Percentiles rank a stretch among this genome's conserved stretches.
phyloP scores from a whole-genome alignment of 2,888 invertebrate species.

The Philereme vetulata region DNA sequence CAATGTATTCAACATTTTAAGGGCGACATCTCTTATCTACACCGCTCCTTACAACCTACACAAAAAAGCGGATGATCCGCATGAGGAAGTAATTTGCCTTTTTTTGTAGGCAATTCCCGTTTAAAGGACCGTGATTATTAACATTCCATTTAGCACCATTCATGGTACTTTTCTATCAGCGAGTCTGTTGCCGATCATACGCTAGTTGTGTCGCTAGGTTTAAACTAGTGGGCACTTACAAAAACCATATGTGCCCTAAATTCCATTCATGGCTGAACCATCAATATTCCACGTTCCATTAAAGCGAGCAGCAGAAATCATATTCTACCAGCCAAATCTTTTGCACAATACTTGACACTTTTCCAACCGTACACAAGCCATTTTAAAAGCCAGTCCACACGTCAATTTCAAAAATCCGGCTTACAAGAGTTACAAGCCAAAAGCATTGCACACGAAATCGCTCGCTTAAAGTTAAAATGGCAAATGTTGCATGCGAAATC shows the following conservation, averaged over 20 bases:
- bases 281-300: neutral
- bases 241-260: conserved; percentile 6
- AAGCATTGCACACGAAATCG: conserved; percentile 5
- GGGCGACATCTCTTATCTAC: conserved; percentile 2
- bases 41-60: neutral
- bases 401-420: conserved; percentile 3
- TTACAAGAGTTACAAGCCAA: conserved; percentile 16
- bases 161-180: conserved; percentile 2
- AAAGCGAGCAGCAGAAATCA: neutral
- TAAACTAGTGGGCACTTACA: conserved; percentile 7
- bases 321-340: conserved; percentile 1
- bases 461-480: conserved; percentile 19
- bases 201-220: conserved; percentile 4
- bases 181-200: neutral
- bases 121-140: neutral
- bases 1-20: conserved; percentile 5
- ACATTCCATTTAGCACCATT: conserved; percentile 14
- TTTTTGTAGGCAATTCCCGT: neutral
- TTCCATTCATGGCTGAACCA: conserved; percentile 1
- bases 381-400: conserved; percentile 12
- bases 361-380: conserved; percentile 3
- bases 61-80: conserved; percentile 9
- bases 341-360: conserved; percentile 1
- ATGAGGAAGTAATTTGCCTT: neutral
- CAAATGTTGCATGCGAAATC: conserved; percentile 17